Evolutionary conservation across 2,797 vertebrate genomes (phyloP).

Genomic region (Schizopygopsis malacanthus): DNA sequence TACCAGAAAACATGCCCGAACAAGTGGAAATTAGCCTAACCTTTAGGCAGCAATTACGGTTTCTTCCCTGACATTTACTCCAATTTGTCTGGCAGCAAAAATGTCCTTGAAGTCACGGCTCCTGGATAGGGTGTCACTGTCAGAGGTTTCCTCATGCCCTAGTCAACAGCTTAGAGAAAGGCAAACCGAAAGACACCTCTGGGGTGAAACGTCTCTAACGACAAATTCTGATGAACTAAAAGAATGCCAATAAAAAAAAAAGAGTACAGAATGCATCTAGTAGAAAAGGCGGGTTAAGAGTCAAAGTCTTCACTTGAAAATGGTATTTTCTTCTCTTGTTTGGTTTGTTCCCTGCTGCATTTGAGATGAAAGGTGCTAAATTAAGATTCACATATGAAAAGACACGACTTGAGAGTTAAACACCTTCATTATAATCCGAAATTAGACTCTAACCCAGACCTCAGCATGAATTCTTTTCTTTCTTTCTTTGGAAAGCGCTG

Average conservation of each 20-base stretch:
- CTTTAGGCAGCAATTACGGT: conserved; percentile 67
- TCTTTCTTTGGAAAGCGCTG: conserved; percentile 5
- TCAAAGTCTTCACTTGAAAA: conserved; percentile 14
- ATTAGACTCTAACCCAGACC: conserved; percentile 11
- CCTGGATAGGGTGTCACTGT: conserved; percentile 58
- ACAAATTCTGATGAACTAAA: conserved; percentile 4
- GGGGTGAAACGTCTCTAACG: neutral
- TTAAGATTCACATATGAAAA: conserved; percentile 22
- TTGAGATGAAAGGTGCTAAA: conserved; percentile 14
- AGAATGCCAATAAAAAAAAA: neutral
- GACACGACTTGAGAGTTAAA: conserved; percentile 26
- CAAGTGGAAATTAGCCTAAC: conserved; percentile 63
- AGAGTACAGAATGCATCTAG: neutral
- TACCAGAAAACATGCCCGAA: conserved; percentile 58
- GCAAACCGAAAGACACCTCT: conserved; percentile 32
- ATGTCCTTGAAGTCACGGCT: conserved; percentile 53
- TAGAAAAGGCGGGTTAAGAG: neutral
- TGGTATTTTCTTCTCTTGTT: neutral
- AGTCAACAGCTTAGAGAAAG: conserved; percentile 39
- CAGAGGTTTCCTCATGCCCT: conserved; percentile 62
- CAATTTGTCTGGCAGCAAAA: conserved; percentile 55
- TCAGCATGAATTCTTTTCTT: neutral
- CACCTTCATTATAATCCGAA: conserved; percentile 30
- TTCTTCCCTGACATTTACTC: conserved; percentile 62
- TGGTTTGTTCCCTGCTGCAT: conserved; percentile 9